Base-by-base conservation (phyloP, 1,140 invertebrate species). In the Teleopsis dalmanni region DNA sequence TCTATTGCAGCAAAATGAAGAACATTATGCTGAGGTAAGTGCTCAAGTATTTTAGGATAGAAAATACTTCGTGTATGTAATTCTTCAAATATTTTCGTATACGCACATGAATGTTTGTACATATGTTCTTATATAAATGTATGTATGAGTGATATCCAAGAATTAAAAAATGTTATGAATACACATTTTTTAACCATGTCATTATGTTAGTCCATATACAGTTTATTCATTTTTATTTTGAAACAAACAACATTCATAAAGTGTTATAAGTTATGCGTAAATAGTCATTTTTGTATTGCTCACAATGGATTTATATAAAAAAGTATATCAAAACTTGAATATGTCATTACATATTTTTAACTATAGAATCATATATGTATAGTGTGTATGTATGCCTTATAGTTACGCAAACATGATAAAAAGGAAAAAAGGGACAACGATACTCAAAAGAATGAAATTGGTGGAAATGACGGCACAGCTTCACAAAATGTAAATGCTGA, bases 1-100 rank as follows among this genome's bases (percentile, higher is more conserved):
- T 73, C 80, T 99, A 10, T 75, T 99, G 35, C 95, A 98, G 72
- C 96, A 99, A 74, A 99, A 99, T 70, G 95, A 99, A 76, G 96
- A 99, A 73, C 94, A 98, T 74, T 98, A 99, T 77, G 94, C 95
- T 52, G 95, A 99, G 91, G 96, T 99, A 84, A 79, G 41, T 43
- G 22, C 3, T n/a, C 51, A 56, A 18, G 19, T 6, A 34, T 35
- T 26, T 16, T 14, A 37, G 21, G 14, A 18, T 16, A 3, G 6
- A 43, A 43, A 31, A 13, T 29, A 8, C 13, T 8, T 8, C 7
- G 7, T 29, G 7, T 29, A 29, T 8, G 27, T 29, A 13, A 29
- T 35, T 16, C 19, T 35, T 3, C 8, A 31, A 31, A 7, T 27
- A 21, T 8, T 31, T 10, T 42, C 34, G 13, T 2, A 31, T 41